Evolutionary conservation across 1,140 invertebrate species (phyloP).

Genomic region (Lepidurus apus): DNA sequence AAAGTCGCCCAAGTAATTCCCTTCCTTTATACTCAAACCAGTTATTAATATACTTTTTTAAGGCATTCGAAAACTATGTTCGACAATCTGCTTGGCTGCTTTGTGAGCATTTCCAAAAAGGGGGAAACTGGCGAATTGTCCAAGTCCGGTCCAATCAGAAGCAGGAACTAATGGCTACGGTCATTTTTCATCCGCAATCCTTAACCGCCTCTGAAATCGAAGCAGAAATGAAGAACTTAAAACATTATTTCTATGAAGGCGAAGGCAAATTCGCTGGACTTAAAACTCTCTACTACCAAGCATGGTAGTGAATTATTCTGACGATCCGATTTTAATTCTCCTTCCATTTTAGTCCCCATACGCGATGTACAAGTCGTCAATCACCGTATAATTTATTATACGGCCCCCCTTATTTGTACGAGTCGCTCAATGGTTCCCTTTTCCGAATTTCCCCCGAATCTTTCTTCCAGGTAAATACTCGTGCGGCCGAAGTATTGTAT

Average conservation of each 20-base stretch:
- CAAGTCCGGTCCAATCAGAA: constrained; percentile 47
- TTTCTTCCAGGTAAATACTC: constrained; percentile 47
- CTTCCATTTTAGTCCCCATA: constrained; percentile 42
- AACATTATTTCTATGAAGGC: constrained; percentile 40
- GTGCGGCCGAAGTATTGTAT: constrained; percentile 51
- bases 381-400: constrained; percentile 43
- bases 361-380: constrained; percentile 42
- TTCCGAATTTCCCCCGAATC: constrained; percentile 47
- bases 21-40: background rate
- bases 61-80: constrained; percentile 50
- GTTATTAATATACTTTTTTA: constrained; percentile 19
- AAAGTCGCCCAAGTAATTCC: constrained; percentile 42
- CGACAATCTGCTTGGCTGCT: constrained; percentile 43
- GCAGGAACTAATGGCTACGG: constrained; percentile 47
- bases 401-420: constrained; percentile 43
- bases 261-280: constrained; percentile 35
- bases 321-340: background rate
- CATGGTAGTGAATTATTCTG: constrained; percentile 39
- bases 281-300: constrained; percentile 43
- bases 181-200: constrained; percentile 48
- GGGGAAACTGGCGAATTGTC: constrained; percentile 51
- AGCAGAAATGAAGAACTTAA: constrained; percentile 42
- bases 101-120: constrained; percentile 47
- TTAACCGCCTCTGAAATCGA: constrained; percentile 43
- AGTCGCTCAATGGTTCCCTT: constrained; percentile 39